A percentile compares a stretch with the other conserved stretches of the same genome.
Evolutionary conservation across 2,888 invertebrate species (phyloP).

Genomic region (Eupithecia exiguata): DNA sequence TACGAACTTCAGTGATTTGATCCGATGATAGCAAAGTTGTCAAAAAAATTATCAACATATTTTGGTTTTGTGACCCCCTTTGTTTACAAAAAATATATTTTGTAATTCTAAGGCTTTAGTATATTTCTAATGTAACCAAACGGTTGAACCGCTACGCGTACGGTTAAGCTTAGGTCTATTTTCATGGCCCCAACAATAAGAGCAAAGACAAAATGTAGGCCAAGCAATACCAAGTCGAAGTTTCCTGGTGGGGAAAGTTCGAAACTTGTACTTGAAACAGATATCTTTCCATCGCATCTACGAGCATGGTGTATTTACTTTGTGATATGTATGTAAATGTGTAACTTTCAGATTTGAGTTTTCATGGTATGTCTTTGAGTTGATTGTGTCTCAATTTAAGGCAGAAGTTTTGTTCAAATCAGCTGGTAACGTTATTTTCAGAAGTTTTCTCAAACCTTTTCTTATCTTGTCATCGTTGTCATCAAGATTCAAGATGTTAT

Average conservation of each 20-base stretch:
- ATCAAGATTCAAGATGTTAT: too few relatives aligned
- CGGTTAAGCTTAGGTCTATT: background rate
- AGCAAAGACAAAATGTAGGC: slow-evolving; percentile 61
- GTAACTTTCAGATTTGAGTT: slow-evolving; percentile 25
- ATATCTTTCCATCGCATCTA: slow-evolving; percentile 39
- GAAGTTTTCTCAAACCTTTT: background rate
- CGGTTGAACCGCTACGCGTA: too few relatives aligned
- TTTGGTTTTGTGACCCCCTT: too few relatives aligned
- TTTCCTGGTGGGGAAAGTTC: slow-evolving; percentile 55
- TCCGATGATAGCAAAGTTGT: too few relatives aligned
- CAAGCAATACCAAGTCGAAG: slow-evolving; percentile 56
- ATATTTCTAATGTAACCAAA: too few relatives aligned
- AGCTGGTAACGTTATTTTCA: background rate
- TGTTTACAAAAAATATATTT: too few relatives aligned
- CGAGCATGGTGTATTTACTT: slow-evolving; percentile 32
- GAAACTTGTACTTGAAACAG: slow-evolving; percentile 46
- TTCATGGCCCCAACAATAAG: slow-evolving; percentile 44
- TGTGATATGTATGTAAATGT: slow-evolving; percentile 25
- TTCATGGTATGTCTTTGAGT: background rate
- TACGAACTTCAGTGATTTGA: too few relatives aligned
- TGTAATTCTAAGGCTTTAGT: too few relatives aligned
- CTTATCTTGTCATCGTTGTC: too few relatives aligned
- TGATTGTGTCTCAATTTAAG: slow-evolving; percentile 3
- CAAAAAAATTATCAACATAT: too few relatives aligned
- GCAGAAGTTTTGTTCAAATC: background rate